These are phyloP conservation scores for Mustelus asterias DNA, from an alignment of 2,113 vertebrate genomes.

Conservation along the genomic window DNA sequence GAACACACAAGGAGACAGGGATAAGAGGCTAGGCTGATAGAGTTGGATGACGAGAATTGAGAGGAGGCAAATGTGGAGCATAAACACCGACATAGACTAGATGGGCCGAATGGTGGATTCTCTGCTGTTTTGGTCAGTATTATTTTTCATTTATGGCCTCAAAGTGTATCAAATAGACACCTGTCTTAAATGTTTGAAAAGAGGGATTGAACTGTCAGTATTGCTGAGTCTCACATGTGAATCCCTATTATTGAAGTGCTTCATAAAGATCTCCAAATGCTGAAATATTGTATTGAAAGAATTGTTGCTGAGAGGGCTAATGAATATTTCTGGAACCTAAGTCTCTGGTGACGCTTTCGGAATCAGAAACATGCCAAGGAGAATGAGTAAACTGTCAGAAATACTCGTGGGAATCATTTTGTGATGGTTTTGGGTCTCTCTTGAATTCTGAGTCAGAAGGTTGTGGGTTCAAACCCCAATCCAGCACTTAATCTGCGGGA, in stretches of 20 bases:
- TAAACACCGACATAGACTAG: background rate
- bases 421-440: background rate
- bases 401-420: background rate
- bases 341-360: background rate
- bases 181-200: background rate
- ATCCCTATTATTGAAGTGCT: background rate
- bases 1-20: background rate
- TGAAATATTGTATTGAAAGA: background rate
- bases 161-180: background rate
- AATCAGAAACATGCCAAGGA: background rate
- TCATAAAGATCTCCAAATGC: background rate
- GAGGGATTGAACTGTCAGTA: background rate
- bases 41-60: background rate
- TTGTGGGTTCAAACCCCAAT: background rate
- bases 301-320: background rate
- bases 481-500: background rate
- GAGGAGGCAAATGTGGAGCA: background rate
- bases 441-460: background rate
- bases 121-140: background rate
- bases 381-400: background rate
- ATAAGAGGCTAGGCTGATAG: background rate
- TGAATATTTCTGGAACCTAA: background rate
- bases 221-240: background rate
- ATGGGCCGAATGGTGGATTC: background rate
- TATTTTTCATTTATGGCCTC: background rate